phyloP scores from a whole-genome alignment of 2,797 vertebrate species.

The Coluber constrictor region DNA sequence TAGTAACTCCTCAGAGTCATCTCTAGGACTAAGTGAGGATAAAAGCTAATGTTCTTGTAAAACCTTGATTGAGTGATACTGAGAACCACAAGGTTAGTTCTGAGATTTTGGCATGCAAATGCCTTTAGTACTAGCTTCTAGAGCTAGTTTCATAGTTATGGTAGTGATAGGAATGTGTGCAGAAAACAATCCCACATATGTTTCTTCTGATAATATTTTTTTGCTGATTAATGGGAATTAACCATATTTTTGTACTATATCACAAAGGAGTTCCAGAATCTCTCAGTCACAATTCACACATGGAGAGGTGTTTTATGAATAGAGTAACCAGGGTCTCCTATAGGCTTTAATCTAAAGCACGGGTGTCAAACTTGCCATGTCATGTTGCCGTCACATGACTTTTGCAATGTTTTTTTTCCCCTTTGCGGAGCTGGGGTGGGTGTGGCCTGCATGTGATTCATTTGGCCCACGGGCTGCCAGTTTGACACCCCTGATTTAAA shows the following conservation, averaged over 20 bases:
- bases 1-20: background rate
- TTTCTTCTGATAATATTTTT: background rate
- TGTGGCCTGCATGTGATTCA: too few species aligned
- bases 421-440: too few species aligned
- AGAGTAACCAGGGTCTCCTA: background rate
- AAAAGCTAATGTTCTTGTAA: background rate
- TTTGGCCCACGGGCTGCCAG: too few species aligned
- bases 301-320: background rate
- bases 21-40: background rate
- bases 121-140: background rate
- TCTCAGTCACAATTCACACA: too few species aligned
- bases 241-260: background rate
- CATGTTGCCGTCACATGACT: too few species aligned
- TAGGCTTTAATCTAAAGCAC: background rate
- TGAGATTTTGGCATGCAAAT: background rate
- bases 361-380: too few species aligned
- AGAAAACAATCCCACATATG: background rate
- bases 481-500: background rate
- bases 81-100: background rate
- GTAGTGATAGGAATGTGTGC: background rate
- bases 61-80: background rate
- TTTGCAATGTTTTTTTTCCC: too few species aligned
- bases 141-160: background rate
- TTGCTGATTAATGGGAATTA: background rate
- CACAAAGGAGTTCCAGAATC: background rate